A percentile compares a stretch with the other conserved stretches of the same genome.
Evolutionary conservation across 2,113 vertebrate species (phyloP).

Genomic region (Stegastes partitus): DNA sequence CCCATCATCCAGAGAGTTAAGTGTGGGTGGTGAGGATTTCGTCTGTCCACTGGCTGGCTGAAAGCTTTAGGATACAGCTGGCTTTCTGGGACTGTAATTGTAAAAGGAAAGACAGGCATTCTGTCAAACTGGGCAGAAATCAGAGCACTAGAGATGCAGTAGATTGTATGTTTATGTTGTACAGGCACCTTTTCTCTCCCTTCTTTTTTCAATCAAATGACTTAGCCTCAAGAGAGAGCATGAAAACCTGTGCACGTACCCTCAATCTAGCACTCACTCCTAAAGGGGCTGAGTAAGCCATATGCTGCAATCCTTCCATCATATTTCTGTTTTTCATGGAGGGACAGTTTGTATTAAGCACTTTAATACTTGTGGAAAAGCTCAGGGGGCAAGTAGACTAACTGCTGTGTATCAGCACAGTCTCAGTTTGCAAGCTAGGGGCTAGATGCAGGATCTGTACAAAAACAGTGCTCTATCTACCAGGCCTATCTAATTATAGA

Average conservation of each 20-base stretch:
- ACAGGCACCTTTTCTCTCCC: neutral
- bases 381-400: conserved; percentile 37
- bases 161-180: neutral
- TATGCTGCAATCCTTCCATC: conserved; percentile 38
- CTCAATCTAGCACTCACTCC: conserved; percentile 18
- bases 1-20: conserved; percentile 17
- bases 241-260: neutral
- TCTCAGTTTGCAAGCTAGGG: neutral
- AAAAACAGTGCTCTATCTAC: conserved; percentile 5
- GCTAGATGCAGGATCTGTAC: conserved; percentile 32
- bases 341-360: conserved; percentile 49
- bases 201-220: neutral
- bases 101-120: neutral
- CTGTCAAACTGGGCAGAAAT: conserved; percentile 7
- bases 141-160: neutral
- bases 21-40: conserved; percentile 18
- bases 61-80: neutral
- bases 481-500: conserved; percentile 26
- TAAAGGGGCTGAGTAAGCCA: conserved; percentile 39
- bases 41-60: neutral
- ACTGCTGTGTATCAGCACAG: conserved; percentile 20
- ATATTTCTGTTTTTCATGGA: conserved; percentile 26
- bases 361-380: conserved; percentile 32
- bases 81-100: neutral
- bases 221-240: conserved; percentile 1